A percentile compares a stretch with the other conserved stretches of the same genome.
phyloP scores from a whole-genome alignment of 2,888 invertebrate genomes.

The Gisinianus flammeolus region DNA sequence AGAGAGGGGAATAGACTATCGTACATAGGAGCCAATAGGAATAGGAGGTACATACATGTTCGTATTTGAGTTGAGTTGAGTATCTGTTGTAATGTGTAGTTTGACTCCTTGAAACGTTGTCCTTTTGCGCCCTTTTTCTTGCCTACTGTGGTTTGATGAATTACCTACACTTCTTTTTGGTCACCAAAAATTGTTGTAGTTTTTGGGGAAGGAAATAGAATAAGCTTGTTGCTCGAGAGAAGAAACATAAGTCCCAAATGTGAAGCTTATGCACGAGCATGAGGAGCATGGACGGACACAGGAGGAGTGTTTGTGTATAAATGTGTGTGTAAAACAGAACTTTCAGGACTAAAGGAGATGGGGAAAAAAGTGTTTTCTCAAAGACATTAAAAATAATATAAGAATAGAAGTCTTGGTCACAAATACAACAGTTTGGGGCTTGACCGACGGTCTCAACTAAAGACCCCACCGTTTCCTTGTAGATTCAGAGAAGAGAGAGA shows the following conservation, averaged over 20 bases:
- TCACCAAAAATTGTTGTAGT: conserved; percentile 16
- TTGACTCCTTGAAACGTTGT: conserved; percentile 13
- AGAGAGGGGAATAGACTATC: neutral
- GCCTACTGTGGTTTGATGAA: conserved; percentile 59
- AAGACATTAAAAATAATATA: conserved; percentile 18
- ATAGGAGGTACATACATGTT: too few species aligned
- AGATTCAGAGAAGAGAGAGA: neutral
- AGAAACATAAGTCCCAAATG: neutral
- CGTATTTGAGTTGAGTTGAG: too few species aligned
- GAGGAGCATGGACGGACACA: neutral
- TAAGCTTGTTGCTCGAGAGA: neutral
- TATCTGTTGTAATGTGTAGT: too few species aligned
- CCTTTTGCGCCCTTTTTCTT: conserved; percentile 40
- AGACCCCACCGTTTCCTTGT: too few species aligned
- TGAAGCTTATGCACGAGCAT: neutral
- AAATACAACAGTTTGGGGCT: neutral
- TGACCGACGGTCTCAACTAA: conserved; percentile 11
- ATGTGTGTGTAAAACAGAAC: neutral
- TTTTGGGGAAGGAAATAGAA: neutral
- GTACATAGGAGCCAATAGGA: neutral
- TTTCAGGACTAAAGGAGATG: neutral
- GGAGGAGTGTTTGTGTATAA: neutral
- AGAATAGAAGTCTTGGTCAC: conserved; percentile 4
- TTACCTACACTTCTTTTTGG: conserved; percentile 48
- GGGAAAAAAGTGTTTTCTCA: neutral